Evolutionary conservation across 1,140 invertebrate genomes (phyloP).

Genomic region (Trachymyrmex cornetzi): DNA sequence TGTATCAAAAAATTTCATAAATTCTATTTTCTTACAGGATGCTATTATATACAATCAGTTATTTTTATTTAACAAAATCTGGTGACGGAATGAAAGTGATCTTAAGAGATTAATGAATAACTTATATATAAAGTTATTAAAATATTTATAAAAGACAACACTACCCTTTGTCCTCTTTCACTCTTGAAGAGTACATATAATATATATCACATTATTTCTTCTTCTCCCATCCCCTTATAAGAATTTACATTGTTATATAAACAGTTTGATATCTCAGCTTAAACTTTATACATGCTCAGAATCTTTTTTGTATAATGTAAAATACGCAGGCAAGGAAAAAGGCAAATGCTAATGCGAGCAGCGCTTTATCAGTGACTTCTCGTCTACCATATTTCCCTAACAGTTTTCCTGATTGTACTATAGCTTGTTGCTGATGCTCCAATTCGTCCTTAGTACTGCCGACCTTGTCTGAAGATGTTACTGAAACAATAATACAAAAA

Average conservation of each 20-base stretch:
- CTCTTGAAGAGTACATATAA: neutral
- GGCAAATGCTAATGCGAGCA: constrained; percentile 95
- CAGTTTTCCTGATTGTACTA: constrained; percentile 95
- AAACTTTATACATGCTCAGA: constrained; percentile 85
- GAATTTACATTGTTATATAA: neutral
- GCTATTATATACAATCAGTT: constrained; percentile 76
- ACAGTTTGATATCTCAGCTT: neutral
- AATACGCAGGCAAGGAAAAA: constrained; percentile 97
- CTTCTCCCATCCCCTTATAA: neutral
- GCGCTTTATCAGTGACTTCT: constrained; percentile 97
- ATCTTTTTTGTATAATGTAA: constrained; percentile 96
- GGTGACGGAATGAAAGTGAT: constrained; percentile 52
- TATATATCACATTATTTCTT: constrained; percentile 33
- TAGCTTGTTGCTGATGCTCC: constrained; percentile 93
- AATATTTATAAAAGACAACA: constrained; percentile 18
- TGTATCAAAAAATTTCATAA: neutral
- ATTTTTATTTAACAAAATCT: constrained; percentile 74
- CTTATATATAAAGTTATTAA: constrained; percentile 28
- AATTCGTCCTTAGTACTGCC: constrained; percentile 94
- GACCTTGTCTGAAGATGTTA: constrained; percentile 85
- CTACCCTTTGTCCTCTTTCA: neutral
- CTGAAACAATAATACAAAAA: constrained; percentile 81
- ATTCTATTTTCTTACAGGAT: constrained; percentile 76
- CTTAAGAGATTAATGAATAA: constrained; percentile 29
- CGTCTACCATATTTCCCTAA: constrained; percentile 97